Conservation (phyloP, 2,113 vertebrate genomes). For the Naja naja region DNA sequence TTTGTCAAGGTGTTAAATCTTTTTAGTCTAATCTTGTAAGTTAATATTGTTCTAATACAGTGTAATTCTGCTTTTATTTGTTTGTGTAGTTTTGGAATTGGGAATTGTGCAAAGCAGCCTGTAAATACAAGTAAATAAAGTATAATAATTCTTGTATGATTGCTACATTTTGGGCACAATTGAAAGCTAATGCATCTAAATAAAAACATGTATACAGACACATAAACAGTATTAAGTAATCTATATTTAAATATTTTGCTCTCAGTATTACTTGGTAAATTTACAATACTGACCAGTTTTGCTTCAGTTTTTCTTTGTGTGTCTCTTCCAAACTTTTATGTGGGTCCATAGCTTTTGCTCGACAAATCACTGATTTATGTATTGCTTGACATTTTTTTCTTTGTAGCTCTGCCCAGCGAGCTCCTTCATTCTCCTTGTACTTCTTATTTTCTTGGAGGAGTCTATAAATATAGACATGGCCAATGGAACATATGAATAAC, state of each 20-base stretch:
- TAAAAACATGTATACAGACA: neutral
- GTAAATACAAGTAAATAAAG: neutral
- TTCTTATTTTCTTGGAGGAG: slow-evolving; percentile 78
- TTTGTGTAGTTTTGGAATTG: neutral
- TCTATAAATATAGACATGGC: slow-evolving; percentile 63
- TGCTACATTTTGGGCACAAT: neutral
- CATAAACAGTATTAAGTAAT: neutral
- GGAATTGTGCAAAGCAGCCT: neutral
- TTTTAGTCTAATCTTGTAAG: neutral
- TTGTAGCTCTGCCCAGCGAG: slow-evolving; percentile 78
- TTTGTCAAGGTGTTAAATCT: neutral
- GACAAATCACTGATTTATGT: slow-evolving; percentile 74
- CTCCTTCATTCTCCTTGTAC: slow-evolving; percentile 70
- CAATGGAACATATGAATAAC: neutral
- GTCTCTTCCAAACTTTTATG: slow-evolving; percentile 85
- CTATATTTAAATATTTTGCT: neutral
- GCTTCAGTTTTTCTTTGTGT: slow-evolving; percentile 76
- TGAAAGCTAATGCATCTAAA: neutral
- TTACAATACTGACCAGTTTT: slow-evolving; percentile 76
- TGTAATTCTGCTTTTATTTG: neutral
- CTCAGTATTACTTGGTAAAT: neutral
- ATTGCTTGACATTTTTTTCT: slow-evolving; percentile 79
- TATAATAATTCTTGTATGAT: neutral
- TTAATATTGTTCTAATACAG: neutral
- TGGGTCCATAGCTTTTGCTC: slow-evolving; percentile 88